phyloP scores from a whole-genome alignment of 2,113 vertebrate genomes.

The Macquaria australasica region DNA sequence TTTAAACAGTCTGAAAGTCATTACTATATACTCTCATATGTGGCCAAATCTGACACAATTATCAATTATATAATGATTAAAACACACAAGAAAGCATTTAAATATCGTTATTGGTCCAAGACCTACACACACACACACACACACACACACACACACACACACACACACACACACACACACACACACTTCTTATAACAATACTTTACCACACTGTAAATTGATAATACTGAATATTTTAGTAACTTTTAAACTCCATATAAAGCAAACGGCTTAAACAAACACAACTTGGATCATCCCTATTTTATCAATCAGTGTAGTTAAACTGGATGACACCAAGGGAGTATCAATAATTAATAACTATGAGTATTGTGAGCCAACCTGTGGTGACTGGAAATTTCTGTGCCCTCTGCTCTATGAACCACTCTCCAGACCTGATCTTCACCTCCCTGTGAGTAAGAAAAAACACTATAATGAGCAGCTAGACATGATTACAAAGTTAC shows the following conservation, averaged over 20 bases:
- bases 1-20: background rate
- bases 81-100: background rate
- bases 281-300: background rate
- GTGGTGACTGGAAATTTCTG: constrained; percentile 88
- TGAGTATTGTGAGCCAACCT: constrained; percentile 78
- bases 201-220: background rate
- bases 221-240: constrained; percentile 28
- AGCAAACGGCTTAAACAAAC: background rate
- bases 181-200: background rate
- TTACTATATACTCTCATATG: background rate
- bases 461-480: background rate
- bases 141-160: background rate
- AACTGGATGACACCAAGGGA: background rate
- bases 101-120: too few species aligned
- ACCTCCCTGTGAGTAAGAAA: constrained; percentile 84
- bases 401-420: constrained; percentile 92
- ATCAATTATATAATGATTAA: background rate
- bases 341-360: background rate
- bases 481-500: background rate
- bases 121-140: background rate
- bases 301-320: constrained; percentile 10
- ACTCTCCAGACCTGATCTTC: constrained; percentile 93
- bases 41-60: background rate
- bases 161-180: background rate
- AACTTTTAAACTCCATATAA: background rate